These are phyloP conservation scores for Epizoanthus rinbou DNA, from an alignment of 92 coral and sea anemone species.

Conservation along the genomic window DNA sequence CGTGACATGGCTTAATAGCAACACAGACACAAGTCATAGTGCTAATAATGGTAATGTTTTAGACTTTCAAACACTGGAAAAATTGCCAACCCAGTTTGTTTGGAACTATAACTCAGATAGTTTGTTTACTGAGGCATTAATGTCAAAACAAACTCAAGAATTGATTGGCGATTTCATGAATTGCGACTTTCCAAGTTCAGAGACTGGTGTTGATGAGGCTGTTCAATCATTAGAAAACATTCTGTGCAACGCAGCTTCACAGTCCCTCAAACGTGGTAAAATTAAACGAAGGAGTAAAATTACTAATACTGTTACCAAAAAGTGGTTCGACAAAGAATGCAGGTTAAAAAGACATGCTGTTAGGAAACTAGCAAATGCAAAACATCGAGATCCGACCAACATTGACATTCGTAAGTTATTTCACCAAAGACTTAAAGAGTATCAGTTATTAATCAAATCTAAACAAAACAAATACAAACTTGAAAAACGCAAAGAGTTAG, in stretches of 20 bases:
- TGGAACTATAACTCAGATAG: slow-evolving; percentile 20
- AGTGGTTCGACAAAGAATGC: slow-evolving; percentile 48
- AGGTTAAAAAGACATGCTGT: slow-evolving; percentile 37
- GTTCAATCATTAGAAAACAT: too few relatives aligned
- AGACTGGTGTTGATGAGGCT: background rate
- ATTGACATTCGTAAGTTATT: too few relatives aligned
- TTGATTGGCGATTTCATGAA: slow-evolving; percentile 7
- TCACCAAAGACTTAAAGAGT: too few relatives aligned
- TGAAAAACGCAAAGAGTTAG: too few relatives aligned
- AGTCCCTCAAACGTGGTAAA: background rate
- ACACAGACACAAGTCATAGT: too few relatives aligned
- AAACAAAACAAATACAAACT: too few relatives aligned
- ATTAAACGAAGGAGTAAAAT: background rate
- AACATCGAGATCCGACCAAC: slow-evolving; percentile 37
- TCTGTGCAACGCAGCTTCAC: too few relatives aligned
- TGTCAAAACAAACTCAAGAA: background rate
- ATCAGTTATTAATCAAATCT: too few relatives aligned
- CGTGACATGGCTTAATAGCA: slow-evolving; percentile 23
- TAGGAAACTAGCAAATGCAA: slow-evolving; percentile 35
- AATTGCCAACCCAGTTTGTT: slow-evolving; percentile 33
- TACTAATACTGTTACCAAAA: background rate
- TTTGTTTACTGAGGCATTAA: background rate
- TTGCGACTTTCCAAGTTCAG: too few relatives aligned
- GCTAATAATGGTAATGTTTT: too few relatives aligned
- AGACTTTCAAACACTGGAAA: background rate